Base-by-base conservation (phyloP, 2,888 invertebrate species). In the Timema podura region DNA sequence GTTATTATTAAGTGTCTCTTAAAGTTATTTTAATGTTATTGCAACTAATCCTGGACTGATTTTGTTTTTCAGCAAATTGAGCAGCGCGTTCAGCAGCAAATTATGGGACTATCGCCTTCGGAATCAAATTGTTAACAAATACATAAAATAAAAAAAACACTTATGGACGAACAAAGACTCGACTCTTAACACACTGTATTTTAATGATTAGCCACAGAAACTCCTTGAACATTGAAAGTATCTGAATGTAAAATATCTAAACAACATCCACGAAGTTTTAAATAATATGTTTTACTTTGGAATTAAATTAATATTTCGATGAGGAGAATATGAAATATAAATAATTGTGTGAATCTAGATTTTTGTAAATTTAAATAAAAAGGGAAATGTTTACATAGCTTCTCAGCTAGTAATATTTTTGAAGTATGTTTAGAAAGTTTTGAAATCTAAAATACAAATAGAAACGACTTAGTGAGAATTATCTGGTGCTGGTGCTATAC, bases 71-170 rank as follows among this genome's bases (percentile, higher is more conserved):
- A 82, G 82, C 79, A 81, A 81, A 82, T 82, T 78, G 82, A 82
- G 77, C 81, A 81, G 77, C 79, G 80, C 77, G 81, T 82, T 74
- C 81, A 80, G 70, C 82, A 82, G 77, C 81, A 82, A 76, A 72
- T 73, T 45, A 77, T 81, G 77, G 81, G 81, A 74, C 78, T 78
- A 74, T 81, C 80, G 76, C 79, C 81, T 77, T 80, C 80, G 77
- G 81, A 81, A 76, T 81, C 81, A 61, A 78, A 80, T 74, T 81
- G 81, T 75, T 81, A 75, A 76, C 57, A 61, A 45, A 16, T 70
- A 30, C 11, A 49, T 45, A 13, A 16, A 16, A 51, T 15, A 7
- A 54, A 15, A 57, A 15, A 6, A n/a, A n/a, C n/a, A n/a, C n/a
- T n/a, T 59, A n/a, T 7, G 30, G n/a, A 49, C 48, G 66, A 66